Evolutionary conservation across 2,113 vertebrate genomes (phyloP).

Genomic region (Cyprinodon tularosa): DNA sequence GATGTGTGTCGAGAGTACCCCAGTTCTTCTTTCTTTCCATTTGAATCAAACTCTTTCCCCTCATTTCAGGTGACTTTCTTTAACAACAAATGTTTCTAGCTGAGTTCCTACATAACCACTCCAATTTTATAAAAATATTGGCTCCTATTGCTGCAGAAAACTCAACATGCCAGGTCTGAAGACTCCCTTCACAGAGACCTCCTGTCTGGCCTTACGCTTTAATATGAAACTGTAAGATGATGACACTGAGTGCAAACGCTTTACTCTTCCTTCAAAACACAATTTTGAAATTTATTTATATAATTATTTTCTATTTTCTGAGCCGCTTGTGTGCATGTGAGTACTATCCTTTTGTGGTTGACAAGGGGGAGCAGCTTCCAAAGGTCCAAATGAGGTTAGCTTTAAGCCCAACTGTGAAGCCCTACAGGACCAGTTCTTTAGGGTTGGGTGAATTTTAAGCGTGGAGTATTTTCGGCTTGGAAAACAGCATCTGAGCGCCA

Average conservation of each 20-base stretch:
- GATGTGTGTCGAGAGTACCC: slow-evolving; percentile 40
- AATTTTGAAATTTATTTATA: slow-evolving; percentile 9
- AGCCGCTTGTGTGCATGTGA: not conserved
- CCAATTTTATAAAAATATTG: slow-evolving; percentile 10
- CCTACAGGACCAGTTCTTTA: slow-evolving; percentile 41
- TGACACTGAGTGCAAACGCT: slow-evolving; percentile 64
- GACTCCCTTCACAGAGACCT: slow-evolving; percentile 37
- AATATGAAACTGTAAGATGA: slow-evolving; percentile 69
- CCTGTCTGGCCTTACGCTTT: slow-evolving; percentile 59
- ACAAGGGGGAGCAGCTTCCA: slow-evolving; percentile 17
- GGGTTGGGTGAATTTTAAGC: slow-evolving; percentile 36
- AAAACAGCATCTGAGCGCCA: slow-evolving; percentile 12
- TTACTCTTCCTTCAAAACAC: slow-evolving; percentile 27
- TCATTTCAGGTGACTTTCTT: not conserved
- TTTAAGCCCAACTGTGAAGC: slow-evolving; percentile 10
- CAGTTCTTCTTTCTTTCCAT: not conserved
- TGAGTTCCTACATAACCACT: slow-evolving; percentile 9
- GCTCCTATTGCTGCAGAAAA: slow-evolving; percentile 20
- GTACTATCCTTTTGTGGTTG: not conserved
- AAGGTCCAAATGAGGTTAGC: slow-evolving; percentile 44
- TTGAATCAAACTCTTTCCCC: slow-evolving; percentile 24
- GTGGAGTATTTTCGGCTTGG: not conserved
- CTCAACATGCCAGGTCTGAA: slow-evolving; percentile 32
- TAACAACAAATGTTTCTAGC: slow-evolving; percentile 18
- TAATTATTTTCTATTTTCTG: slow-evolving; percentile 8